Conservation (phyloP, 2,797 vertebrate species). For the Poeciliopsis gracilis region DNA sequence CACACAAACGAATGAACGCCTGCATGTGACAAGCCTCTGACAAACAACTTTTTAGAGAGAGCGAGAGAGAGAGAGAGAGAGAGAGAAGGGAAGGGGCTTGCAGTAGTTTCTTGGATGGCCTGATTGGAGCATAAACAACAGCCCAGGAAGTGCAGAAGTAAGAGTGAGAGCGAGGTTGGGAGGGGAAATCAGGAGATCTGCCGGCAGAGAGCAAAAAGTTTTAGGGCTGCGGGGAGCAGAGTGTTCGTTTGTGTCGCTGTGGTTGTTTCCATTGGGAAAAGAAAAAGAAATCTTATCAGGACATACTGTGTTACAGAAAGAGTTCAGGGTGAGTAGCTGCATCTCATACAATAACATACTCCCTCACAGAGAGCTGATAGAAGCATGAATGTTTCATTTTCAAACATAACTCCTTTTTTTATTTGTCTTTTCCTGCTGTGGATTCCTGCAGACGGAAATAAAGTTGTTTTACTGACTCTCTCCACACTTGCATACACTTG, state of each 20-base stretch:
- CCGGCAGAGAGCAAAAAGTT: conserved; percentile 71
- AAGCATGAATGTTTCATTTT: conserved; percentile 27
- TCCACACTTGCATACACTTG: not conserved
- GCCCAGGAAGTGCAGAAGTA: conserved; percentile 76
- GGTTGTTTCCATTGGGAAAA: conserved; percentile 5
- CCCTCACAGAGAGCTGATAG: conserved; percentile 18
- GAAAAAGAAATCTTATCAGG: conserved; percentile 32
- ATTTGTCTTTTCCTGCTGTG: conserved; percentile 4
- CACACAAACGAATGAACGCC: conserved; percentile 30
- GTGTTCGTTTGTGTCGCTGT: conserved; percentile 50
- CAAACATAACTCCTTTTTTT: conserved; percentile 1
- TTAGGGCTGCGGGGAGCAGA: conserved; percentile 48
- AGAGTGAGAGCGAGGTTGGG: conserved; percentile 38
- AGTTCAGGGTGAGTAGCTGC: conserved; percentile 61
- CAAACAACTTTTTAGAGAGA: conserved; percentile 68
- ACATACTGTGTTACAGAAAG: conserved; percentile 32
- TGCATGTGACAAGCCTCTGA: conserved; percentile 64
- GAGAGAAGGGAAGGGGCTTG: conserved; percentile 43
- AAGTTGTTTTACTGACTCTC: conserved; percentile 16
- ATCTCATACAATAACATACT: conserved; percentile 28
- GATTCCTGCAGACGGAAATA: conserved; percentile 5
- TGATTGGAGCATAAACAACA: conserved; percentile 79
- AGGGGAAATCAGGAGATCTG: conserved; percentile 49
- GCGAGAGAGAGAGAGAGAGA: conserved; percentile 9
- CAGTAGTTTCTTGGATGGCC: conserved; percentile 66